phyloP scores from a whole-genome alignment of 2,888 invertebrate genomes.

The Plutella xylostella region DNA sequence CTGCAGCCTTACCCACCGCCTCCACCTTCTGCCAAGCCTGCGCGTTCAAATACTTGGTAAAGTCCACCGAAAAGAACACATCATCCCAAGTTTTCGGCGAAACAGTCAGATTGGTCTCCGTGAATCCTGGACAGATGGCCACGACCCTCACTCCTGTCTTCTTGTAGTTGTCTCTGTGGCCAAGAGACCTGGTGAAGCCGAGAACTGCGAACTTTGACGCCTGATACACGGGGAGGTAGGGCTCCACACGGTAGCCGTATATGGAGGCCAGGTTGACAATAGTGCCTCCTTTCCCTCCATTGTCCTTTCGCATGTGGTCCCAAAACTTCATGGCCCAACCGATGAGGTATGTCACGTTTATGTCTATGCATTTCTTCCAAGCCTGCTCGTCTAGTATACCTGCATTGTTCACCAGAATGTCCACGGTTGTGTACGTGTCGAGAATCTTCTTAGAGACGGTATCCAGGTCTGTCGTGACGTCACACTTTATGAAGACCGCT shows the following conservation, averaged over 20 bases:
- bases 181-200: constrained; percentile 50
- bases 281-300: constrained; percentile 60
- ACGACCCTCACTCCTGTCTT: constrained; percentile 53
- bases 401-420: constrained; percentile 55
- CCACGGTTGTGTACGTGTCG: constrained; percentile 38
- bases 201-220: constrained; percentile 65
- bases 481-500: constrained; percentile 55
- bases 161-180: constrained; percentile 41
- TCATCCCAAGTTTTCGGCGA: neutral
- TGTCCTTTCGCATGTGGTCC: constrained; percentile 54
- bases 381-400: constrained; percentile 34
- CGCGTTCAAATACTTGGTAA: constrained; percentile 16
- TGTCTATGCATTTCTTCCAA: constrained; percentile 15
- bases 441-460: constrained; percentile 34
- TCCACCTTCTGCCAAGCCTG: constrained; percentile 25
- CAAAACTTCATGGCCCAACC: constrained; percentile 47
- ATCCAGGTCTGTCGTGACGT: constrained; percentile 60
- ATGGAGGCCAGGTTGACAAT: constrained; percentile 71
- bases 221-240: constrained; percentile 59
- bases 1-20: constrained; percentile 17
- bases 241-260: constrained; percentile 54
- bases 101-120: constrained; percentile 35
- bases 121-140: constrained; percentile 58
- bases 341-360: constrained; percentile 23
- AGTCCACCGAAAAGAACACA: constrained; percentile 6